Evolutionary conservation across 2,113 vertebrate species (phyloP), one percentile per base, ranked within the genome.

Genomic region (Hiodon alosoides): DNA sequence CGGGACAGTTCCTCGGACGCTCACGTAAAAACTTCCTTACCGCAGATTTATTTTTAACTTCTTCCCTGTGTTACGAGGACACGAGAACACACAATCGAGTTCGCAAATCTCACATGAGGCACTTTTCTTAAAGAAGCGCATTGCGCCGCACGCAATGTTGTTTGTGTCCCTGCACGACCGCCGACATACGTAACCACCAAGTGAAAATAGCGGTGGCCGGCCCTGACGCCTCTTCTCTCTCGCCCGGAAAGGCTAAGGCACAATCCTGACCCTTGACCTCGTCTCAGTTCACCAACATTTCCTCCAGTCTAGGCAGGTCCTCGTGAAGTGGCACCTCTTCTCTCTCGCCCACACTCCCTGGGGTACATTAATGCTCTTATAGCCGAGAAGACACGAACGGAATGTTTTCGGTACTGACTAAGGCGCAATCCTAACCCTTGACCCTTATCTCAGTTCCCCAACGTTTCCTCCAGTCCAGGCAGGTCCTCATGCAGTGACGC

Each of bases 51-150:
- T 80, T 82, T 82, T 81, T 77, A 76, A 57, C 60, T 65, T 13
- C 73, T 82, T 84, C 79, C 83, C 71, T 62, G 67, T 80, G 76
- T 82, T 76, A 82, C 81, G 75, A 80, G 74, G 79, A 76, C 65
- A 60, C 9, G 53, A 50, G 11, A 61, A 66, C 76, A 71, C 60
- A 47, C 46, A 74, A 81, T 81, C 79, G 60, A 76, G 69, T 14
- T 47, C 74, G 47, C 31, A 57, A 47, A 79, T 81, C 80, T 3
- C 46, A 53, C 59, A 5, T 61, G 62, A 68, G 58, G 67, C 46
- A 52, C 17, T 47, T 16, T 6, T 67, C 11, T 31, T 17, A 14
- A 5, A 17, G 3, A 70, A 11, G 16, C 54, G 0, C 16, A 3
- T 54, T 8, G 5, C 72, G 2, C 7, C 3, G 72, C 72, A 74